phyloP scores from a whole-genome alignment of 2,888 invertebrate genomes.

The Rhodophaea formosa region DNA sequence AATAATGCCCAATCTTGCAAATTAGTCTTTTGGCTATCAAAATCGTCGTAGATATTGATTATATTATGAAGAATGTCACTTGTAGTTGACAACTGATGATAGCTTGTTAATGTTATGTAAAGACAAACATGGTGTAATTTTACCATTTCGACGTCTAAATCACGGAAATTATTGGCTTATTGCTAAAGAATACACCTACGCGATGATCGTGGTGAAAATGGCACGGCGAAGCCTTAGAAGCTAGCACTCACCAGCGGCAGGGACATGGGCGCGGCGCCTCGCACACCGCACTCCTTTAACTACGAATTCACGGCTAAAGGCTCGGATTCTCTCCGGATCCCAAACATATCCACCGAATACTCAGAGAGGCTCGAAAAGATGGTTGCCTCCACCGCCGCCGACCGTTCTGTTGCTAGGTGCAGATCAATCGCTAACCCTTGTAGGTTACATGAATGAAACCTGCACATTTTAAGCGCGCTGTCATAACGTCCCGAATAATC shows the following conservation, averaged over 20 bases:
- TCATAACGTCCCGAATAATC: constrained; percentile 38
- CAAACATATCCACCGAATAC: constrained; percentile 60
- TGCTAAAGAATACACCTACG: constrained; percentile 43
- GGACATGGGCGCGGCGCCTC: constrained; percentile 79
- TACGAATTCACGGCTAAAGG: constrained; percentile 69
- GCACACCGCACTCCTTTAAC: constrained; percentile 68
- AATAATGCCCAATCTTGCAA: too few relatives aligned
- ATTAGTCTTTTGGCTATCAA: background rate
- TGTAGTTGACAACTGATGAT: background rate
- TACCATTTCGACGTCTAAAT: background rate
- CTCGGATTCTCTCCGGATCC: constrained; percentile 58
- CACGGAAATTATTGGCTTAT: constrained; percentile 31
- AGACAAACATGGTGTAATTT: background rate
- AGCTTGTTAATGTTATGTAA: background rate
- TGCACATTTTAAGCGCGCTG: constrained; percentile 59
- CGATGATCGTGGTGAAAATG: constrained; percentile 58
- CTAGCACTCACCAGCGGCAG: constrained; percentile 76
- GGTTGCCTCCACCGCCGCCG: constrained; percentile 56
- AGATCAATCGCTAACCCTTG: constrained; percentile 64
- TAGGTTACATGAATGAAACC: constrained; percentile 75
- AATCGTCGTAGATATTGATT: background rate
- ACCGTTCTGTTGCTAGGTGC: constrained; percentile 64
- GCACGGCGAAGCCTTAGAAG: constrained; percentile 75
- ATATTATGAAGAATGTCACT: background rate
- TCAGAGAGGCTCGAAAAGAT: constrained; percentile 51